Conservation (phyloP, 2,113 vertebrate genomes). For the Muntiacus muntjak region DNA sequence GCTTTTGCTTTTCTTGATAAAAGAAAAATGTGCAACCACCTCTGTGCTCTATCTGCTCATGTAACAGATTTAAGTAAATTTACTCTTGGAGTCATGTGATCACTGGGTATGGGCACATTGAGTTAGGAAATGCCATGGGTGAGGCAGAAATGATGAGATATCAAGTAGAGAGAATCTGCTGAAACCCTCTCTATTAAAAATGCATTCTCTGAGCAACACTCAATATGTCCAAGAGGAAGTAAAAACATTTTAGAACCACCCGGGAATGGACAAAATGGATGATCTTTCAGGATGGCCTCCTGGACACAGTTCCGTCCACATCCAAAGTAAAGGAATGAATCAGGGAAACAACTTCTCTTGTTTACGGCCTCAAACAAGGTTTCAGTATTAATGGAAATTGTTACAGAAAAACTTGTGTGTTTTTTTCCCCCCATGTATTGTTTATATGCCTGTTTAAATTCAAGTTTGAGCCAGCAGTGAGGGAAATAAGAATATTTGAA, state of each 20-base stretch:
- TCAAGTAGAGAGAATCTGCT: not conserved
- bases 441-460: constrained; percentile 67
- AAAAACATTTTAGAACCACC: not conserved
- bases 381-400: constrained; percentile 59
- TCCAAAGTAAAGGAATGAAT: not conserved
- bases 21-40: not conserved
- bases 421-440: not conserved
- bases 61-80: not conserved
- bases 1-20: not conserved
- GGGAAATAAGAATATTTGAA: constrained; percentile 56
- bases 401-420: not conserved
- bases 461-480: constrained; percentile 42
- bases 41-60: not conserved
- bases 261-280: not conserved
- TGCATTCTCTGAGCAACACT: not conserved
- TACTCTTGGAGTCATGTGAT: not conserved
- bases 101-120: not conserved
- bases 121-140: not conserved
- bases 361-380: constrained; percentile 44
- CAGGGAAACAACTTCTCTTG: not conserved
- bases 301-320: not conserved
- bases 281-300: not conserved
- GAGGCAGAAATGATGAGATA: not conserved
- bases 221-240: not conserved
- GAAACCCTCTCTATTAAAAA: not conserved